Evolutionary conservation across 1,140 invertebrate species (phyloP).

Genomic region (Zophobas atratus): DNA sequence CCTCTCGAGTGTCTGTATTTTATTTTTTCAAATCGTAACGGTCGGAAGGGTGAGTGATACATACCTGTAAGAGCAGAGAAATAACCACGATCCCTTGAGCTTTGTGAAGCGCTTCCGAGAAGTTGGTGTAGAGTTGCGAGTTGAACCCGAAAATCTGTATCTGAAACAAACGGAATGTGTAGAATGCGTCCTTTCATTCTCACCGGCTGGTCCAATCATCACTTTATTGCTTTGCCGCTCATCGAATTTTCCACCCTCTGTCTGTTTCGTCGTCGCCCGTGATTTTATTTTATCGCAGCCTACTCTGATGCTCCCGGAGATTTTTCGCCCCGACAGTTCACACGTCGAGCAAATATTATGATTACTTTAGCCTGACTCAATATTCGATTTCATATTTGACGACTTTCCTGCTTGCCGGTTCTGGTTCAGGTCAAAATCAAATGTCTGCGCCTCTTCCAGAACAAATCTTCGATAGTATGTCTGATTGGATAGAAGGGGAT

Average conservation of each 20-base stretch:
- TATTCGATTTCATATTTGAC: constrained; percentile 60
- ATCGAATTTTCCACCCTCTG: constrained; percentile 58
- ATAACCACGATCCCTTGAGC: constrained; percentile 92
- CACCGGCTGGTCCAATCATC: constrained; percentile 60
- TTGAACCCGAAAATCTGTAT: constrained; percentile 96
- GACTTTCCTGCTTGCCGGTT: constrained; percentile 47
- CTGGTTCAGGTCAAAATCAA: constrained; percentile 46
- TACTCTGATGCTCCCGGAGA: constrained; percentile 38
- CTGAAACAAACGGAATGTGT: constrained; percentile 74
- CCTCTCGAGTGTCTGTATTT: not conserved
- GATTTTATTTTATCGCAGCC: constrained; percentile 49
- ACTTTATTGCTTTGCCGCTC: constrained; percentile 61
- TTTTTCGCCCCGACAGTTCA: constrained; percentile 55
- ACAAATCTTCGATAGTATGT: constrained; percentile 48
- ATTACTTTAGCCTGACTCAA: constrained; percentile 60
- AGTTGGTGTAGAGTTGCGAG: constrained; percentile 93
- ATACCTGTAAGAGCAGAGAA: constrained; percentile 89
- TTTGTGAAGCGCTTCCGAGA: constrained; percentile 89
- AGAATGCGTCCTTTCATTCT: constrained; percentile 57
- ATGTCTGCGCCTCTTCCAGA: constrained; percentile 45
- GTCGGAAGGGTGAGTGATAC: constrained; percentile 25
- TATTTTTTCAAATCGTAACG: constrained; percentile 1
- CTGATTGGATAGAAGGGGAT: constrained; percentile 51
- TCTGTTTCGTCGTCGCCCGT: constrained; percentile 51
- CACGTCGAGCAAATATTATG: constrained; percentile 62